phyloP scores from a whole-genome alignment of 2,797 vertebrate species.

The Sphenodon punctatus region DNA sequence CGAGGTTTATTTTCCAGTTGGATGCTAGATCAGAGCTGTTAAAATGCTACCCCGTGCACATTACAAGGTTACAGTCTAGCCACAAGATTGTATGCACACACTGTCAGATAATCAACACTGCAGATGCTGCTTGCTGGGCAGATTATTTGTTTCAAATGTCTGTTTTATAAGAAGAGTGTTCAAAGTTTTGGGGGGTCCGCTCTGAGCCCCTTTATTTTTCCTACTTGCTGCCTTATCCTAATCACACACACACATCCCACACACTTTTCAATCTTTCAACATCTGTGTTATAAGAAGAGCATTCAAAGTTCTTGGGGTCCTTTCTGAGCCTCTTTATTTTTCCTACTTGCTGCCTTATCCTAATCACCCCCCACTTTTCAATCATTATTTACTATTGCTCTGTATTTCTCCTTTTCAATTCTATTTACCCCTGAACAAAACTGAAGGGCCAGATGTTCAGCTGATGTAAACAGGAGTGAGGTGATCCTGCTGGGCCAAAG shows the following conservation, averaged over 20 bases:
- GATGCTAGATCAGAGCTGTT: neutral
- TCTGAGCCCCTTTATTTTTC: neutral
- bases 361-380: neutral
- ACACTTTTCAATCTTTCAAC: no score
- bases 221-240: neutral
- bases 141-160: neutral
- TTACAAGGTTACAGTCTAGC: neutral
- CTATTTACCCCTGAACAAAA: accelerated
- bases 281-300: neutral
- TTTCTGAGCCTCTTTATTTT: neutral
- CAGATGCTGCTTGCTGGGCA: neutral
- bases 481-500: neutral
- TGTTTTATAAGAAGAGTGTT: neutral
- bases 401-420: neutral
- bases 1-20: no score
- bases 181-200: neutral
- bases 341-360: neutral
- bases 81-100: neutral
- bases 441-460: neutral
- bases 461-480: no score
- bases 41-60: neutral
- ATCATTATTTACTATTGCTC: accelerated
- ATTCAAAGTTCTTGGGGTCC: neutral
- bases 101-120: neutral
- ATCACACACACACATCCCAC: accelerated